Evolutionary conservation across 2,113 vertebrate genomes (phyloP), one percentile per base, ranked within the genome.

Genomic region (Pleuronectes platessa): DNA sequence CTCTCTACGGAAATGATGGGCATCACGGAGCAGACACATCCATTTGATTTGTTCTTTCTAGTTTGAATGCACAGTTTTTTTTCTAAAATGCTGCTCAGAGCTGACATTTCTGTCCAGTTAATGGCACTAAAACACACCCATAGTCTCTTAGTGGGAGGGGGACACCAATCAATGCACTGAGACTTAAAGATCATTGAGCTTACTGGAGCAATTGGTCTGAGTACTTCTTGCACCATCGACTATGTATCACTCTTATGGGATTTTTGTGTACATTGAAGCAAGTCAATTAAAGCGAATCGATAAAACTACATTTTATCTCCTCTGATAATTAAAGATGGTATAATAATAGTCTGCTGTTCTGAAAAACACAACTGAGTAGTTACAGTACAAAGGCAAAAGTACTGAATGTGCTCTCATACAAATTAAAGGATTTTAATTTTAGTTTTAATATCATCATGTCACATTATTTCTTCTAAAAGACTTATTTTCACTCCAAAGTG

Each of bases 1-100:
- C 42, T 67, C 65, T 84, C 74, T 81, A 51, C 58, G 74, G 61
- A 82, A 67, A 64, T 53, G 71, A 79, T 60, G 53, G 54, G 35
- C 21, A 74, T 20, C 42, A 64, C 68, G 74, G 72, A 86, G 69
- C 54, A 74, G 37, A 59, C 55, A 35, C 37, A 65, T 79, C 68
- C 35, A 47, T 65, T 71, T 80, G 37, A 51, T 70, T 74, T 3
- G 4, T 5, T 51, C 18, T 51, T 51, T 18, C 18, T 18, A 1
- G 7, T 21, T 58, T 69, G 11, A 65, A 18, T 27, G 3, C 68
- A 45, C 65, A 31, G 21, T 24, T 45, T 40, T 45, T 40, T 72
- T 66, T 31, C 6, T 45, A 73, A 81, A 71, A 61, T 71, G 26
- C 40, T 69, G 66, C 61, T 55, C 13, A 49, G 11, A 62, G 40